Evolutionary conservation across 2,113 vertebrate species (phyloP).

Genomic region (Oryzias curvinotus): DNA sequence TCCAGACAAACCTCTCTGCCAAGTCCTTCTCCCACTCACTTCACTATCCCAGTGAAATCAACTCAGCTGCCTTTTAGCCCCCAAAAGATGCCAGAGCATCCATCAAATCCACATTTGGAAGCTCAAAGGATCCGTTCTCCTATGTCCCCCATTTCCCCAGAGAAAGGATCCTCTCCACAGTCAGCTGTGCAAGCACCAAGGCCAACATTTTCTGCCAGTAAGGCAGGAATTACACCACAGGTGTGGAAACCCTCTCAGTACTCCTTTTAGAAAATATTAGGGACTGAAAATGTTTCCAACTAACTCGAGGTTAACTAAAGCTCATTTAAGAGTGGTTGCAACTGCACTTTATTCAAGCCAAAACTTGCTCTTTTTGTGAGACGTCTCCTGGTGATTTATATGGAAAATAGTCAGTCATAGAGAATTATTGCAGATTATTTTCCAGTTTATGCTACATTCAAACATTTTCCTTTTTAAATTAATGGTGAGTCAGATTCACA

Average conservation of each 20-base stretch:
- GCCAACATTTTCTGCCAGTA: slow-evolving; percentile 92
- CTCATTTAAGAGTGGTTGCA: slow-evolving; percentile 2
- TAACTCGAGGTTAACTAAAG: slow-evolving; percentile 8
- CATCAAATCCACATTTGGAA: slow-evolving; percentile 31
- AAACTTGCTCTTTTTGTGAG: slow-evolving; percentile 26
- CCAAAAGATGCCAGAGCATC: slow-evolving; percentile 38
- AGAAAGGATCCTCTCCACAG: slow-evolving; percentile 80
- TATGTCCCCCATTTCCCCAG: slow-evolving; percentile 61
- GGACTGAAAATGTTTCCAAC: neutral
- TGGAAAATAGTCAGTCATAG: slow-evolving; percentile 8
- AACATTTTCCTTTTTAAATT: too few relatives aligned
- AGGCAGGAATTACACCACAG: slow-evolving; percentile 90
- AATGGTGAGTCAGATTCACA: too few relatives aligned
- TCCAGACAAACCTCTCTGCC: slow-evolving; percentile 80
- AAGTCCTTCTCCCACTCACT: slow-evolving; percentile 70
- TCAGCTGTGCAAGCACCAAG: slow-evolving; percentile 84
- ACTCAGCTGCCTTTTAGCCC: slow-evolving; percentile 65
- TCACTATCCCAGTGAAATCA: slow-evolving; percentile 72
- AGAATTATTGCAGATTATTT: too few relatives aligned
- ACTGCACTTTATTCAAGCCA: slow-evolving; percentile 12
- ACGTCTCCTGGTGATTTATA: neutral
- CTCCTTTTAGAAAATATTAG: slow-evolving; percentile 74
- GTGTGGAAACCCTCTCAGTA: slow-evolving; percentile 96
- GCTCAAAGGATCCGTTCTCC: slow-evolving; percentile 75
- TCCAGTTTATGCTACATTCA: too few relatives aligned